phyloP scores from a whole-genome alignment of 2,888 invertebrate genomes.

The Euproctis similis region DNA sequence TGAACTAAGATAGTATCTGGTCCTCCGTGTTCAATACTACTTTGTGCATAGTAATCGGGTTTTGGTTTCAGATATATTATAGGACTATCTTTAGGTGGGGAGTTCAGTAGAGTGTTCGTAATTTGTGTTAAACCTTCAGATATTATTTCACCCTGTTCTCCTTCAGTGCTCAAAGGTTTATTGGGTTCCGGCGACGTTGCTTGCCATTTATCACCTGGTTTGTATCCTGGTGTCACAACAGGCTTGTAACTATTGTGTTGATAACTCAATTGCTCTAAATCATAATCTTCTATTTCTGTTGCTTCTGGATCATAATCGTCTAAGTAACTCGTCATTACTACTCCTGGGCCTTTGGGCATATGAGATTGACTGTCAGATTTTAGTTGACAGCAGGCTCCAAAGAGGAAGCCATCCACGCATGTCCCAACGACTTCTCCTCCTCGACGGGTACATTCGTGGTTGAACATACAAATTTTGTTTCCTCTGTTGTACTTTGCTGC shows the following conservation, averaged over 20 bases:
- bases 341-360: constrained; percentile 66
- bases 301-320: constrained; percentile 65
- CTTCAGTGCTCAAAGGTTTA: constrained; percentile 47
- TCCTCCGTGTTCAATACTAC: constrained; percentile 75
- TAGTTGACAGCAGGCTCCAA: constrained; percentile 92
- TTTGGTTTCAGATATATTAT: constrained; percentile 44
- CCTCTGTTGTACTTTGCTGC: constrained; percentile 78
- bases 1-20: constrained; percentile 80
- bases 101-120: constrained; percentile 64
- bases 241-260: constrained; percentile 68
- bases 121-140: constrained; percentile 76
- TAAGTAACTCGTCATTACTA: constrained; percentile 65
- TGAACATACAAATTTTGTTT: constrained; percentile 93
- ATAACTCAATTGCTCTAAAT: constrained; percentile 53
- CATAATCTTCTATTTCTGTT: constrained; percentile 54
- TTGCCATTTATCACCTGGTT: constrained; percentile 38
- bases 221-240: constrained; percentile 64
- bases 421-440: constrained; percentile 89
- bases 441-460: constrained; percentile 88
- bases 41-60: constrained; percentile 62
- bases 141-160: constrained; percentile 62
- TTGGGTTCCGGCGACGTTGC: constrained; percentile 43
- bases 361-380: constrained; percentile 64
- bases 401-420: constrained; percentile 94
- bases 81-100: constrained; percentile 59